Base-by-base conservation (phyloP, 2,888 invertebrate genomes). In the Gymnocheta viridis region DNA sequence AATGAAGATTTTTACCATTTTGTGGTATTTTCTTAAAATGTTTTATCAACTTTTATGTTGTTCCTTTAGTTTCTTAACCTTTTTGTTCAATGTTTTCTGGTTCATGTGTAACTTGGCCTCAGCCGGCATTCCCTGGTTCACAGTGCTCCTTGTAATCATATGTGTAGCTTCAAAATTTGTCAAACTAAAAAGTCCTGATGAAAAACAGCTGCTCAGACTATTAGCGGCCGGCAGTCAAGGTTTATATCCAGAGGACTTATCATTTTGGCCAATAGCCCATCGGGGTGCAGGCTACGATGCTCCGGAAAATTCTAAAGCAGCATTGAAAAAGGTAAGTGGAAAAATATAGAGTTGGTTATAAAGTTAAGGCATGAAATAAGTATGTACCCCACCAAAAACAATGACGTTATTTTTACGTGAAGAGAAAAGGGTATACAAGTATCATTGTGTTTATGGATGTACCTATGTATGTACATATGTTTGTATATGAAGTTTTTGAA, bases 201-300 rank as follows among this genome's bases (percentile, higher is more conserved):
- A 91, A 60, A 91, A 92, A 80, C 87, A 88, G 7, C 86, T 91
- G 29, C 88, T 90, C 0, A 88, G 88, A 38, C 81, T 91, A 27
- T 83, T 91, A 19, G 91, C 90, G 10, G 88, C 87, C 70, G 87
- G 88, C 69, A 87, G 86, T 38, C 82, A 79, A 41, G 85, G 80
- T 70, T 73, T 77, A 24, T 87, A 88, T 17, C 88, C 89, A 12
- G 89, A 91, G 82, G 91, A 92, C 74, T 87, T 91, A 72, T 89
- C 91, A 49, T 91, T 91, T 79, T 92, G 92, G 91, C 90, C 92
- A 44, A 91, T 92, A 66, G 92, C 92, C 1, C 91, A 91, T 87
- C 90, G 91, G 17, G 92, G 91, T 58, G 92, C 91, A 81, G 90
- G 90, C 41, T 92, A 91, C 86, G 92, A 92, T 88, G 91, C 91